Evolutionary conservation across 2,888 invertebrate species (phyloP).

Genomic region (Eristalinus aeneus): DNA sequence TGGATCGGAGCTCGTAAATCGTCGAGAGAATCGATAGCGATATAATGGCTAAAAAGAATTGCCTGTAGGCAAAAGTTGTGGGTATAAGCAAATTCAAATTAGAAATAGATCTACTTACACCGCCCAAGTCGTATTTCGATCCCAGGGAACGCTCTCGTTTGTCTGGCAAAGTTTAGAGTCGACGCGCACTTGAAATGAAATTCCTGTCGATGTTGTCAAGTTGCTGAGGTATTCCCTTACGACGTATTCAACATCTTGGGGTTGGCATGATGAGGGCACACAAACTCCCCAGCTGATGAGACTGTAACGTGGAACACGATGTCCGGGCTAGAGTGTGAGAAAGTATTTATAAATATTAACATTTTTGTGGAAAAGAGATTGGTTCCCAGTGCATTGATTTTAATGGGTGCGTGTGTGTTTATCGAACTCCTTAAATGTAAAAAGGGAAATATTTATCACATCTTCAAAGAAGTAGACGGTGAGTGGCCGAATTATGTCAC

Average conservation of each 20-base stretch:
- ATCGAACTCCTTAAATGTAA: no score
- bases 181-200: conserved; percentile 83
- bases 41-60: conserved; percentile 81
- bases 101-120: conserved; percentile 78
- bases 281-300: conserved; percentile 87
- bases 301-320: conserved; percentile 86
- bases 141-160: conserved; percentile 78
- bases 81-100: no score
- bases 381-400: no score
- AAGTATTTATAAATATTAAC: not conserved
- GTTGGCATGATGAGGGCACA: conserved; percentile 84
- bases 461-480: no score
- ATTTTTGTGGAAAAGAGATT: no score
- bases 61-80: conserved; percentile 67
- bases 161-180: conserved; percentile 85
- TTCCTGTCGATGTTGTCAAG: conserved; percentile 82
- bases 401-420: no score
- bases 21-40: conserved; percentile 78
- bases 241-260: conserved; percentile 83
- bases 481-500: no score
- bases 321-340: conserved; percentile 83
- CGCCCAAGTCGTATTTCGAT: conserved; percentile 81
- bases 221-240: conserved; percentile 81
- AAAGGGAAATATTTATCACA: no score
- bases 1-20: conserved; percentile 77